A percentile compares a stretch with the other conserved stretches of the same genome.
These are phyloP conservation scores for Lagria hirta DNA, from an alignment of 2,888 invertebrate genomes.

Conservation along the genomic window DNA sequence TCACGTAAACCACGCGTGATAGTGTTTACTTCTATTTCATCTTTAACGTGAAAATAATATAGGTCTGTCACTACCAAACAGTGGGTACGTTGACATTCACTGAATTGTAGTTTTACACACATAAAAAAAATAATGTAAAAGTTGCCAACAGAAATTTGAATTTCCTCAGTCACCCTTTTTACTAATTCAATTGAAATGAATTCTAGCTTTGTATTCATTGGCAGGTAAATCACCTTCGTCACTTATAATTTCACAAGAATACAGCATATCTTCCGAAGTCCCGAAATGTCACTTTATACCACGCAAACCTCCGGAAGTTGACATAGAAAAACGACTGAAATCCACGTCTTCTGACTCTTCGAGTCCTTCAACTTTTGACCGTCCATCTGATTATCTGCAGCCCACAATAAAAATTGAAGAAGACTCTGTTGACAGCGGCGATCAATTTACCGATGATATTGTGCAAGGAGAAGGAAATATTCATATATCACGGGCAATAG, in stretches of 20 bases:
- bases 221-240: conserved; percentile 40
- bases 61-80: too few species aligned
- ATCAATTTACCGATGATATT: conserved; percentile 16
- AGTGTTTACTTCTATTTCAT: too few species aligned
- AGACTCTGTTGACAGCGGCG: conserved; percentile 34
- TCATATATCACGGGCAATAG: conserved; percentile 18
- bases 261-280: too few species aligned
- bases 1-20: too few species aligned
- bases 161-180: background rate
- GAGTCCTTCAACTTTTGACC: conserved; percentile 42
- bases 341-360: conserved; percentile 36
- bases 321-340: conserved; percentile 14
- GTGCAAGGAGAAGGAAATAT: conserved; percentile 12
- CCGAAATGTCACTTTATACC: conserved; percentile 43
- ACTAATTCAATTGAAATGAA: too few species aligned
- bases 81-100: too few species aligned
- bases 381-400: conserved; percentile 42
- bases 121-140: too few species aligned
- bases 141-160: too few species aligned
- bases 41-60: too few species aligned
- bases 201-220: too few species aligned
- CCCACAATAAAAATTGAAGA: conserved; percentile 44
- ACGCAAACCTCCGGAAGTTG: conserved; percentile 41
- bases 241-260: conserved; percentile 33
- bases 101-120: too few species aligned